phyloP scores from a whole-genome alignment of 2,113 vertebrate genomes.

The Octodon degus region DNA sequence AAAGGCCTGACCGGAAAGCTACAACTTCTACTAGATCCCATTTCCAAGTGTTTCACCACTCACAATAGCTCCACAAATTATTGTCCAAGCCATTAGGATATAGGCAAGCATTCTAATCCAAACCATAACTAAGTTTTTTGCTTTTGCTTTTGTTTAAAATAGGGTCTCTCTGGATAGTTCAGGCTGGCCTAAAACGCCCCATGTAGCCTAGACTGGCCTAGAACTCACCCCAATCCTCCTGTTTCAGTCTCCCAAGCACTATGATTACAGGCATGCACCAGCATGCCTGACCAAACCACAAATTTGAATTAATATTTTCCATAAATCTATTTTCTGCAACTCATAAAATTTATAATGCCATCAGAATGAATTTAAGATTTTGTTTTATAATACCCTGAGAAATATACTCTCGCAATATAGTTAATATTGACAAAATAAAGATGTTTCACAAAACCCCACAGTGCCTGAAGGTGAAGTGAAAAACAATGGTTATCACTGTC shows the following conservation, averaged over 20 bases:
- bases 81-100: not conserved
- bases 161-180: not conserved
- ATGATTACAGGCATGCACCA: not conserved
- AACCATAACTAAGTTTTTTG: not conserved
- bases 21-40: not conserved
- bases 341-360: constrained; percentile 83
- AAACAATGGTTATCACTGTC: not conserved
- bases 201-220: not conserved
- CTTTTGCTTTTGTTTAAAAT: not conserved
- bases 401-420: constrained; percentile 77
- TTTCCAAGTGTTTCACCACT: too few relatives aligned
- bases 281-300: not conserved
- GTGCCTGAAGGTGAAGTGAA: not conserved
- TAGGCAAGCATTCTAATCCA: not conserved
- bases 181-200: not conserved
- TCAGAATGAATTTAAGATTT: constrained; percentile 81
- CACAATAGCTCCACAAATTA: not conserved
- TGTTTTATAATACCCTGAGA: constrained; percentile 80
- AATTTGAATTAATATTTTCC: constrained; percentile 76
- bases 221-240: not conserved
- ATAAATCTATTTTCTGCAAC: constrained; percentile 75
- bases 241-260: not conserved
- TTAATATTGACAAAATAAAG: constrained; percentile 80
- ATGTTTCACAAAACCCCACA: not conserved
- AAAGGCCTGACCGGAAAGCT: not conserved